Evolutionary conservation across 2,797 vertebrate genomes (phyloP).

Genomic region (Rhinichthys osculus): DNA sequence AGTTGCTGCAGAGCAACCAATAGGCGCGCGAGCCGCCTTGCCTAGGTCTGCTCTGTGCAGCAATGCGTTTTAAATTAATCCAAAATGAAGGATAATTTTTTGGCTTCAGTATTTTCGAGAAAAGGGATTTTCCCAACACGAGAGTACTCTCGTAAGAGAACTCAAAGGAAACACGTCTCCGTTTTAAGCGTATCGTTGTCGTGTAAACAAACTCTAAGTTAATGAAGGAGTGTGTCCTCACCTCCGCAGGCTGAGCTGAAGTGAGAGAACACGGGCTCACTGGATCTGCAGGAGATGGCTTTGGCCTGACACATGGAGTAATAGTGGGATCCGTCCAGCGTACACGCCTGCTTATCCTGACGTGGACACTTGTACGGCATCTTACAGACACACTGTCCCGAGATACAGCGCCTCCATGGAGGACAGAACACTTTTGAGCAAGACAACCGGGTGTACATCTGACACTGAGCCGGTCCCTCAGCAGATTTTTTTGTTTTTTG

Average conservation of each 20-base stretch:
- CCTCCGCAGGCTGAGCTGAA: slow-evolving; percentile 66
- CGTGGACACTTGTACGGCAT: slow-evolving; percentile 85
- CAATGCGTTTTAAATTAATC: no score
- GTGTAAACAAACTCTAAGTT: not conserved
- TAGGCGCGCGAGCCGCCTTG: no score
- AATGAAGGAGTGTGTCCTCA: slow-evolving; percentile 39
- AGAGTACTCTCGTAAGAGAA: no score
- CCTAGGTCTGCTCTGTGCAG: no score
- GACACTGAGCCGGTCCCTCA: slow-evolving; percentile 73
- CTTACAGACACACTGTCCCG: slow-evolving; percentile 84
- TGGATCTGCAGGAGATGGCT: slow-evolving; percentile 75
- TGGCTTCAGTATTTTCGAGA: no score
- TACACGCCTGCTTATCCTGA: slow-evolving; percentile 74
- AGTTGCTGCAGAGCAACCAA: no score
- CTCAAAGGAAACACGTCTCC: no score
- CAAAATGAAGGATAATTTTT: no score
- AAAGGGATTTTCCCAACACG: no score
- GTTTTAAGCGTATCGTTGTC: no score
- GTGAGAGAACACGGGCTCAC: slow-evolving; percentile 73
- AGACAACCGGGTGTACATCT: slow-evolving; percentile 79
- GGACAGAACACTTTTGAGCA: slow-evolving; percentile 88
- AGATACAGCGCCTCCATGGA: slow-evolving; percentile 83
- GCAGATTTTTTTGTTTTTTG: no score
- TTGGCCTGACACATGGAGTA: slow-evolving; percentile 86
- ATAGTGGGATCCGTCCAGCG: slow-evolving; percentile 62